Conservation (phyloP, 2,888 invertebrate genomes). For the Drosophila prolongata region DNA sequence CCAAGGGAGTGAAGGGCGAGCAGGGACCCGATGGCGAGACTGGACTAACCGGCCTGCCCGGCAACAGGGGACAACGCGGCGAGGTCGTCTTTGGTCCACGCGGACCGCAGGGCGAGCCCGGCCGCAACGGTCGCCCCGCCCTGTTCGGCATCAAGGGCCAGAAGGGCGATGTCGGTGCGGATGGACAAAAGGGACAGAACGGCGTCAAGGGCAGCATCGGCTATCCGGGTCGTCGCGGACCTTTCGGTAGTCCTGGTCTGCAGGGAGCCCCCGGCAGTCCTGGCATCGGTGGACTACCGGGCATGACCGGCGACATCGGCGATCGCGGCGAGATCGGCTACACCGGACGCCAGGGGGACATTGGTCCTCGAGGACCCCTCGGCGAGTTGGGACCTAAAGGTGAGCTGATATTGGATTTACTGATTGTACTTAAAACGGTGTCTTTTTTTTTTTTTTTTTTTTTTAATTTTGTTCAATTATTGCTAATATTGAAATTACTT, state of each 20-base stretch:
- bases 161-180: constrained; percentile 84
- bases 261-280: constrained; percentile 66
- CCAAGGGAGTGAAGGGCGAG: constrained; percentile 86
- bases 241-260: constrained; percentile 83
- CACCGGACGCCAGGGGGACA: constrained; percentile 83
- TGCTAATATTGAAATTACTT: too few species aligned
- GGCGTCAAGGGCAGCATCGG: constrained; percentile 85
- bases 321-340: constrained; percentile 86
- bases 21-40: constrained; percentile 86
- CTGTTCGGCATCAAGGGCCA: constrained; percentile 83
- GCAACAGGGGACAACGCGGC: constrained; percentile 84
- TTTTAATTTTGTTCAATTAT: too few species aligned
- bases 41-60: constrained; percentile 87
- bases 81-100: constrained; percentile 83
- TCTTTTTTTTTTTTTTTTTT: too few species aligned
- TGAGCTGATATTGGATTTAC: constrained; percentile 22
- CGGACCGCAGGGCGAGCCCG: constrained; percentile 79
- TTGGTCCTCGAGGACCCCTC: constrained; percentile 83
- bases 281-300: constrained; percentile 73
- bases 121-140: constrained; percentile 84
- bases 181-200: constrained; percentile 81
- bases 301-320: constrained; percentile 83
- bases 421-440: too few species aligned
- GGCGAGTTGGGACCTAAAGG: constrained; percentile 82
- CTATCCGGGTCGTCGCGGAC: constrained; percentile 84